Evolutionary conservation across 2,113 vertebrate genomes (phyloP), one percentile per base, ranked within the genome.

Genomic region (Myrmecophaga tridactyla): DNA sequence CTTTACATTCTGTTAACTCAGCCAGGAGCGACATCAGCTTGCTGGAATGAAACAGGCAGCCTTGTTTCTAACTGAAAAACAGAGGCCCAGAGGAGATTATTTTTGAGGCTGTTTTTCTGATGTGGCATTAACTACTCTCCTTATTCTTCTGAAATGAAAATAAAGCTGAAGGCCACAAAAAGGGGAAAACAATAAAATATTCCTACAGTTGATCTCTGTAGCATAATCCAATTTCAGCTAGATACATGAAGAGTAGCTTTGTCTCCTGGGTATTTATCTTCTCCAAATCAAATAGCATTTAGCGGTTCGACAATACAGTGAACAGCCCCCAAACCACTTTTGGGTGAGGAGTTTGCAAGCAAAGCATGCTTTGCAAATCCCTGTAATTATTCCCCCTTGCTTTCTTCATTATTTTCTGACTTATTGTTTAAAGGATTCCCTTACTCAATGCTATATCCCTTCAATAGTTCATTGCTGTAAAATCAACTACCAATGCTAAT

Each of bases 401-500:
- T n/a, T 75, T 88, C 72, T 83, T 89, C 73, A 72, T 67, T 94
- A 81, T 88, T 90, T 93, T 95, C 39, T 77, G 7, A 65, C n/a
- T 94, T 48, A 23, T 10, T 82, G 25, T 86, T 81, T 89, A 89
- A 94, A 89, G 70, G 39, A 56, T 93, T 77, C 56, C 29, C 48
- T 76, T 77, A 36, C 20, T 72, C 31, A 76, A 69, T 48, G 70
- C 3, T 10, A 31, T 31, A 23, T 73, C 10, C 46, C 85, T 81
- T 85, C 43, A 72, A 25, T n/a, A 91, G 31, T 65, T 93, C 46
- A 31, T 60, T 90, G 94, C 62, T 96, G 5, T 78, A 78, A 94
- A 95, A 96, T 92, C 72, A 96, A 85, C 60, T 53, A 75, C 34
- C 56, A 63, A 0, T 90, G 82, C 67, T 95, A 96, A 96, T 75